Evolutionary conservation across 2,797 vertebrate species (phyloP), one percentile per base, ranked within the genome.

Genomic region (Enteromius fasciolatus): DNA sequence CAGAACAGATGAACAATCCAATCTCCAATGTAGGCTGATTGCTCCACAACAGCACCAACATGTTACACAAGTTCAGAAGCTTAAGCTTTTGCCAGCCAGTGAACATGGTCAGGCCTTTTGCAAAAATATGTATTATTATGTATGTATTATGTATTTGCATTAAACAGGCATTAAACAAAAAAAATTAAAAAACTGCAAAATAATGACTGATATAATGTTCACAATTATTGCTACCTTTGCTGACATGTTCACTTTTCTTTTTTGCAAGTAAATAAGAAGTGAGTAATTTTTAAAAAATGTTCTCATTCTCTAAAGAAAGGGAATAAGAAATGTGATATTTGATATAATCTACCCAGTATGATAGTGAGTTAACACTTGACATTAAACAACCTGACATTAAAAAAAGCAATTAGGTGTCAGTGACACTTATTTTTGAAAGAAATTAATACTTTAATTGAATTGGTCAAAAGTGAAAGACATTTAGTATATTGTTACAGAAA

Each of bases 1-100:
- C 5, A 67, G 18, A 79, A 50, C 25, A 78, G 63, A 78, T 66
- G 31, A 67, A 48, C 46, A 67, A 50, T 33, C 57, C 76, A 66
- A 23, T 15, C 8, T 63, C 57, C 39, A 59, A 39, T 63, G 36
- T 28, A 63, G 57, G 10, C n/a, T 63, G 54, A 66, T 20, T 76
- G 28, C 57, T 25, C 9, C 39, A 76, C 36, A 41, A 11, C 39
- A 59, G 23, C 4, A 4, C 61, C 44, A 66, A 50, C 20, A 36
- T 25, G 1, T 48, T 57, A 77, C 54, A 46, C 36, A 25, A 17
- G 4, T 76, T n/a, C 44, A 78, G 76, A 67, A 78, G 23, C 1
- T 1, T 15, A 33, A 67, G 44, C 59, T 31, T 64, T 61, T 52
- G 46, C 20, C 14, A 28, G 63, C 77, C 77, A 82, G 28, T 41